These are phyloP conservation scores for Eupithecia tripunctaria DNA, from an alignment of 2,888 invertebrate species.

Conservation along the genomic window DNA sequence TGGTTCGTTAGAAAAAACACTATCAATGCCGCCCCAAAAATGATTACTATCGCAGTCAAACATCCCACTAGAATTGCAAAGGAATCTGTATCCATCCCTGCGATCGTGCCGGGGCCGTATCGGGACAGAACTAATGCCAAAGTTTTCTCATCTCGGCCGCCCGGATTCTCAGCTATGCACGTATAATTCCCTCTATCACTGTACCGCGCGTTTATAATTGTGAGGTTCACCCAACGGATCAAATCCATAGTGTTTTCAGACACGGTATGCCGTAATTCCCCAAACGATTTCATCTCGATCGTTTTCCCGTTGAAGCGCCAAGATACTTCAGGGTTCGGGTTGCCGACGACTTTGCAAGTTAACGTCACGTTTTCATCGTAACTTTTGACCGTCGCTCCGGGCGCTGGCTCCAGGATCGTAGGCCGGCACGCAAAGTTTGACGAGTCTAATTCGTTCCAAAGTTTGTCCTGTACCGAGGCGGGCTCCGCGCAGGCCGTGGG, in stretches of 20 bases:
- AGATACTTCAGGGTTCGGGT: conserved; percentile 90
- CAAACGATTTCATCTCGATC: conserved; percentile 81
- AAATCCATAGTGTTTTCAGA: conserved; percentile 77
- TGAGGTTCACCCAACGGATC: conserved; percentile 87
- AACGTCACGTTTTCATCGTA: conserved; percentile 89
- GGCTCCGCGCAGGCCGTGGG: conserved; percentile 91
- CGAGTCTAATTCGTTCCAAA: conserved; percentile 89
- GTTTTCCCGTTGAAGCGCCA: conserved; percentile 89
- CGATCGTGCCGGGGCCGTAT: conserved; percentile 74
- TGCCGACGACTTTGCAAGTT: conserved; percentile 90
- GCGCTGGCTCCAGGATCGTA: conserved; percentile 87
- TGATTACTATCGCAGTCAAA: conserved; percentile 72
- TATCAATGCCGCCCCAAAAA: conserved; percentile 76
- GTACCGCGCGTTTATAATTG: conserved; percentile 85
- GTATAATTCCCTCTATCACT: conserved; percentile 90
- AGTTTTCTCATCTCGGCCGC: conserved; percentile 91
- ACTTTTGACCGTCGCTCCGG: conserved; percentile 86
- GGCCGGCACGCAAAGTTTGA: conserved; percentile 94
- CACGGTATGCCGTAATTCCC: conserved; percentile 79
- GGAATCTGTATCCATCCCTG: conserved; percentile 79
- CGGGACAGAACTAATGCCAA: conserved; percentile 85
- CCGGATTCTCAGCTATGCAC: conserved; percentile 92
- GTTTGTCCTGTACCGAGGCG: conserved; percentile 85
- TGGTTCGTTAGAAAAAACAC: conserved; percentile 84
- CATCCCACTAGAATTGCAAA: conserved; percentile 82